Percentiles rank a stretch among this genome's conserved stretches.
Conservation (phyloP, 2,113 vertebrate species). For the Saccopteryx bilineata region DNA sequence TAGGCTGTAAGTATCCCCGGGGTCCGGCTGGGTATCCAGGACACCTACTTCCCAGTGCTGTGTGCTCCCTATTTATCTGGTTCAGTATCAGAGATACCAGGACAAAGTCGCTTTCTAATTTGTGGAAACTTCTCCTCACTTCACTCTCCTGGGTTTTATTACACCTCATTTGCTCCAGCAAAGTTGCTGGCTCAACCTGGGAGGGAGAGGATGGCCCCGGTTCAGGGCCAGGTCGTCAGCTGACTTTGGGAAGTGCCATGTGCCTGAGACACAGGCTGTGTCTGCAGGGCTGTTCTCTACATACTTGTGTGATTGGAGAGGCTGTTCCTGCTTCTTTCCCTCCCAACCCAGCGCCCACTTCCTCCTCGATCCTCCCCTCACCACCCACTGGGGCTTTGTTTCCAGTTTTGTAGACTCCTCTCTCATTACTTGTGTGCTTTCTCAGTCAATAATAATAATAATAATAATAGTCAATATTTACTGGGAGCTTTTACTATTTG, state of each 20-base stretch:
- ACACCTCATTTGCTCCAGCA: background rate
- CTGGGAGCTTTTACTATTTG: background rate
- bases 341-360: background rate
- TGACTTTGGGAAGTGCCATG: background rate
- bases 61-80: slow-evolving; percentile 35
- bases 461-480: background rate
- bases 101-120: background rate
- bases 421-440: background rate
- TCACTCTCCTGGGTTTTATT: background rate
- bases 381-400: background rate
- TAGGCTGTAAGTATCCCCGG: background rate
- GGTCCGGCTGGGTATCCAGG: slow-evolving; percentile 44
- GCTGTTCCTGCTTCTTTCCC: background rate
- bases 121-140: background rate
- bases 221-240: accelerated
- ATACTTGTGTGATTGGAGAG: background rate
- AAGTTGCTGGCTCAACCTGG: background rate
- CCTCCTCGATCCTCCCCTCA: background rate
- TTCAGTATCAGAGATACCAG: slow-evolving; percentile 50
- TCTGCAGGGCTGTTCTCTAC: background rate
- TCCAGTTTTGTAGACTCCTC: background rate
- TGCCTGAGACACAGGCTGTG: background rate
- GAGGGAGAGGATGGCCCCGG: background rate
- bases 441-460: background rate
- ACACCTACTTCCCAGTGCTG: slow-evolving; percentile 49